Percentiles rank a stretch among this genome's conserved stretches.
Conservation (phyloP, 2,888 invertebrate genomes). For the Andrena dorsata region DNA sequence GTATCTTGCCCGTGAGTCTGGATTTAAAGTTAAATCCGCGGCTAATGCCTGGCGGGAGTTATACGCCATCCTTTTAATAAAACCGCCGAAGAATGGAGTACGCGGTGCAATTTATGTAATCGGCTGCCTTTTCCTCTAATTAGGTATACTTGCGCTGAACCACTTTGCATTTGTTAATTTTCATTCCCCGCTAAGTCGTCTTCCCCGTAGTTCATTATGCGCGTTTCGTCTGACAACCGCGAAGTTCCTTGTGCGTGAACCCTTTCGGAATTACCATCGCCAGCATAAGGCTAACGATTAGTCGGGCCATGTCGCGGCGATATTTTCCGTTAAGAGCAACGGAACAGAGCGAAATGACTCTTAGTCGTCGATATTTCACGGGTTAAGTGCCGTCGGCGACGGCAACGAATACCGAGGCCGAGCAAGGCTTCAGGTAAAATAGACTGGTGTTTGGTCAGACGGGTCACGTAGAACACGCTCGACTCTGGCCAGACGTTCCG, state of each 20-base stretch:
- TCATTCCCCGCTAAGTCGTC: conserved; percentile 11
- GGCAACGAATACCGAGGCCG: not conserved
- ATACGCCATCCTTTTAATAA: conserved; percentile 54
- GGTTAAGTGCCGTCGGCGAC: no score
- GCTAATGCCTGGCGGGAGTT: conserved; percentile 49
- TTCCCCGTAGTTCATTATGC: conserved; percentile 13
- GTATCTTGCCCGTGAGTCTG: conserved; percentile 51
- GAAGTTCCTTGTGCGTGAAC: not conserved
- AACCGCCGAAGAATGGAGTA: conserved; percentile 52
- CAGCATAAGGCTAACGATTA: not conserved
- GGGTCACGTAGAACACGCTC: not conserved
- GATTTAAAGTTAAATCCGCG: conserved; percentile 70
- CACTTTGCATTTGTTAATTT: conserved; percentile 47
- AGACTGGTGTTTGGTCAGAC: not conserved
- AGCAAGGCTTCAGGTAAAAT: conserved; percentile 3
- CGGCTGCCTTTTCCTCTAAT: conserved; percentile 50
- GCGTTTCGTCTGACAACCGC: conserved; percentile 3
- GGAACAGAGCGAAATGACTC: no score
- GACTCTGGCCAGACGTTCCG: not conserved
- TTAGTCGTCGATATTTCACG: no score
- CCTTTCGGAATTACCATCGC: not conserved
- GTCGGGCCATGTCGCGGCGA: not conserved
- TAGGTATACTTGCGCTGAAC: conserved; percentile 31
- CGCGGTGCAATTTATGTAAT: conserved; percentile 44
- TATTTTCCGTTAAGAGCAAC: no score